Conservation (phyloP, 2,888 invertebrate genomes). For the Scaptodrosophila latifasciaeformis region DNA sequence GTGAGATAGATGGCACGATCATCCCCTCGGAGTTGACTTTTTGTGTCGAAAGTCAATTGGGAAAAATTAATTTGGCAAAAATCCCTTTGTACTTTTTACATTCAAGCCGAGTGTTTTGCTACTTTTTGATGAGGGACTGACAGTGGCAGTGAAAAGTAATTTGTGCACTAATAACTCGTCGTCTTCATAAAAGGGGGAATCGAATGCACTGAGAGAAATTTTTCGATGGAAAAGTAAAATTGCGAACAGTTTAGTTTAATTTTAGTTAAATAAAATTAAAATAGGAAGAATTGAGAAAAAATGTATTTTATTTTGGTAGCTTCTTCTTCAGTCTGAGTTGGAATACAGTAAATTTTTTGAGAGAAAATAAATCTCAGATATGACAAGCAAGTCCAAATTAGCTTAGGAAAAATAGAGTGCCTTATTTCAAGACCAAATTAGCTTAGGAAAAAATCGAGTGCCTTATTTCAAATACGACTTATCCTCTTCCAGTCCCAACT, state of each 20-base stretch:
- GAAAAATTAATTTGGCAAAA: conserved; percentile 64
- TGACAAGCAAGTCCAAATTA: too few relatives aligned
- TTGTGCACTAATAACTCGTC: conserved; percentile 60
- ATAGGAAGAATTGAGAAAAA: too few relatives aligned
- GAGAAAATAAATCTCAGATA: too few relatives aligned
- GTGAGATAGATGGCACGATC: conserved; percentile 18
- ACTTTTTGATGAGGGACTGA: conserved; percentile 69
- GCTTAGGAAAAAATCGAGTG: too few relatives aligned
- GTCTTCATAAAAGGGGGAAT: conserved; percentile 11
- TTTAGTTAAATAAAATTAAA: too few relatives aligned
- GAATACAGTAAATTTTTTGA: too few relatives aligned
- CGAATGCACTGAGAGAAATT: conserved; percentile 38
- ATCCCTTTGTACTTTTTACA: conserved; percentile 51
- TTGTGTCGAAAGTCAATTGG: conserved; percentile 61
- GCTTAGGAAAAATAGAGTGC: too few relatives aligned
- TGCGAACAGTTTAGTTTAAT: conserved; percentile 2
- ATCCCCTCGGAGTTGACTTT: conserved; percentile 44
- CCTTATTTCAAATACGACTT: too few relatives aligned
- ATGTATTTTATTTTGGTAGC: too few relatives aligned
- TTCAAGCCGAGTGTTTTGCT: conserved; percentile 58
- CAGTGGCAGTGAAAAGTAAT: conserved; percentile 68
- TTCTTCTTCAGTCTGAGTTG: too few relatives aligned
- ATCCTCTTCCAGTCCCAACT: too few relatives aligned
- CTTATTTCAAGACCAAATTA: too few relatives aligned
- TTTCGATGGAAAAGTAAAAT: background rate